Base-by-base conservation (phyloP, 1,140 invertebrate genomes). In the Acromyrmex echinatior region DNA sequence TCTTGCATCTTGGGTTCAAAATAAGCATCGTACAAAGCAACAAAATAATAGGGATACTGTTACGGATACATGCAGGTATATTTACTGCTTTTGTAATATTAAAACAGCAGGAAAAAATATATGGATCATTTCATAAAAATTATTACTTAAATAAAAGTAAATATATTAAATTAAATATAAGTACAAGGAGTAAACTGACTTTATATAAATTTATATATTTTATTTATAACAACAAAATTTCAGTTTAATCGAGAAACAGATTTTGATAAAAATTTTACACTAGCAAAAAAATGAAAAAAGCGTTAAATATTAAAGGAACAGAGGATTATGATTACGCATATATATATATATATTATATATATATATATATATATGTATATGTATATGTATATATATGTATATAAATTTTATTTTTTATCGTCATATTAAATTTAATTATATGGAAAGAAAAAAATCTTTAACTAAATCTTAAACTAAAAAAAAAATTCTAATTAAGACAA, bases 1-100 rank as follows among this genome's bases (percentile, higher is more conserved):
- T 12, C 91, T 95, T 18, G 62, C 91, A 14, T 92, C 93, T 0
- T 94, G 94, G 94, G 86, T 93, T 77, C 92, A 93, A 6, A 93
- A 92, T 49, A 95, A 95, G 65, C 92, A 93, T 16, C 93, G 92
- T 66, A 87, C 87, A 12, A 93, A 93, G 18, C 92, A 92, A 87
- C 90, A 87, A 51, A 92, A 91, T 56, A 92, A 92, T 71, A 86
- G 87, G 10, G 90, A 94, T 28, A 74, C 82, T 51, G 76, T 80
- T 79, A 70, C 88, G 0, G 93, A 94, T 68, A 88, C 73, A 78
- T 91, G 91, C 74, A 94, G 92, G 93, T 93, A 80, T 45, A 18
- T 49, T 51, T 62, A 45, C 3, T 31, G 28, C 1, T n/a, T 21
- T n/a, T 65, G 14, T 21, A 21, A 21, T 68, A 86, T 77, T 71